Conservation (phyloP, 37 sponge, comb jelly and placozoan species). For the Ianthella basta region DNA sequence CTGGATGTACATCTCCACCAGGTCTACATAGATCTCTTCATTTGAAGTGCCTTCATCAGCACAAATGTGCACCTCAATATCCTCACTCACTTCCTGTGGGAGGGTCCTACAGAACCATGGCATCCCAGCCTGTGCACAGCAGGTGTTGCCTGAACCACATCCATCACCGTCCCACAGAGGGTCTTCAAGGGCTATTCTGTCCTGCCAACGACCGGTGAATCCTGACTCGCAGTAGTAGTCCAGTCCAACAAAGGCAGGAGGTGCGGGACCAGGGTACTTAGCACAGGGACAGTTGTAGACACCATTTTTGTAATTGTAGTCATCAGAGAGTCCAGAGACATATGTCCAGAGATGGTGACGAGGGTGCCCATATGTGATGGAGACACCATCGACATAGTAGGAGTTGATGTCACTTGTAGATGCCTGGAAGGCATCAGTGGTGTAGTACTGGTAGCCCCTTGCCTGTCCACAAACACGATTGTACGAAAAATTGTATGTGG, state of each 20-base stretch:
- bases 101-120: slow-evolving; percentile 30
- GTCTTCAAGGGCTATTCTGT: neutral
- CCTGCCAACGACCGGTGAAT: slow-evolving; percentile 7
- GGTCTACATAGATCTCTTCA: neutral
- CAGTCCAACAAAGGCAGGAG: slow-evolving; percentile 23
- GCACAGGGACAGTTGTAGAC: slow-evolving; percentile 19
- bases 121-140: slow-evolving; percentile 29
- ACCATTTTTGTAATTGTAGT: neutral
- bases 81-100: slow-evolving; percentile 16
- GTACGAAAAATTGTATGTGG: neutral
- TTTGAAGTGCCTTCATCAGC: neutral
- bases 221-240: slow-evolving; percentile 38
- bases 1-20: slow-evolving; percentile 8
- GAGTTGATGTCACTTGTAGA: neutral
- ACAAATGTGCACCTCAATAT: slow-evolving; percentile 17
- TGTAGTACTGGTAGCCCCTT: neutral
- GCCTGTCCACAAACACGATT: slow-evolving; percentile 7
- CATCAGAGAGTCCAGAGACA: slow-evolving; percentile 15
- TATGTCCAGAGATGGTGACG: slow-evolving; percentile 38
- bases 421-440: neutral
- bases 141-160: slow-evolving; percentile 29
- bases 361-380: slow-evolving; percentile 31
- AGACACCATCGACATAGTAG: slow-evolving; percentile 18
- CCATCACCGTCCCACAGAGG: slow-evolving; percentile 33
- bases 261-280: slow-evolving; percentile 36